phyloP scores from a whole-genome alignment of 2,888 invertebrate species.

The Hypena proboscidalis region DNA sequence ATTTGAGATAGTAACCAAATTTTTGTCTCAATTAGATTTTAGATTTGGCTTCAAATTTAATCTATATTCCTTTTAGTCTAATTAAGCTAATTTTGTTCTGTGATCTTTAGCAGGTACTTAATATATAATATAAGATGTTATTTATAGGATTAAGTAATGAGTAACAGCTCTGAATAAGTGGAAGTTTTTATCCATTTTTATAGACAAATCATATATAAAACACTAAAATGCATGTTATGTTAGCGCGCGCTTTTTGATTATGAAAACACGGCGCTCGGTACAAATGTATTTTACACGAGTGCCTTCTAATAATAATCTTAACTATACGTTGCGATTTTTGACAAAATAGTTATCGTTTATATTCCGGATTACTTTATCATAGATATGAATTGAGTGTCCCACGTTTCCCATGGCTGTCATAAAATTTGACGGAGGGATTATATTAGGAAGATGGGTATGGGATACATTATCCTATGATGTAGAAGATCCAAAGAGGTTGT shows the following conservation, averaged over 20 bases:
- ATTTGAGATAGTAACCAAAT: conserved; percentile 20
- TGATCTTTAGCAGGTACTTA: conserved; percentile 61
- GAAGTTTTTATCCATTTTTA: too few species aligned
- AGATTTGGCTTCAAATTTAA: too few species aligned
- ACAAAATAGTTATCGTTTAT: too few species aligned
- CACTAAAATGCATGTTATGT: too few species aligned
- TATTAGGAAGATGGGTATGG: conserved; percentile 6
- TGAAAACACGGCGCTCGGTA: too few species aligned
- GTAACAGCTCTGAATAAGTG: conserved; percentile 19
- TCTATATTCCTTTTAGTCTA: conserved; percentile 43
- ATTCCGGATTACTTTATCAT: background rate
- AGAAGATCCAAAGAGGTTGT: too few species aligned
- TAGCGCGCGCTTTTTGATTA: too few species aligned
- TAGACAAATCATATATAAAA: too few species aligned
- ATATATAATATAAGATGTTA: conserved; percentile 40
- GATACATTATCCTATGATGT: conserved; percentile 5
- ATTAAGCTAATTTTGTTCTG: conserved; percentile 54
- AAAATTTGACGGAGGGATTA: conserved; percentile 7
- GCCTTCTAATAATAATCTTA: too few species aligned
- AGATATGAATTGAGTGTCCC: conserved; percentile 1
- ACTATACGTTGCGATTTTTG: too few species aligned
- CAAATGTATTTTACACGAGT: too few species aligned
- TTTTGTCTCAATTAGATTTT: conserved; percentile 5
- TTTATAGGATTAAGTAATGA: conserved; percentile 36
- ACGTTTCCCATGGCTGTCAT: conserved; percentile 8